Percentiles rank a stretch among this genome's conserved stretches.
Evolutionary conservation across 2,113 vertebrate species (phyloP).

Genomic region (Mirounga angustirostris): DNA sequence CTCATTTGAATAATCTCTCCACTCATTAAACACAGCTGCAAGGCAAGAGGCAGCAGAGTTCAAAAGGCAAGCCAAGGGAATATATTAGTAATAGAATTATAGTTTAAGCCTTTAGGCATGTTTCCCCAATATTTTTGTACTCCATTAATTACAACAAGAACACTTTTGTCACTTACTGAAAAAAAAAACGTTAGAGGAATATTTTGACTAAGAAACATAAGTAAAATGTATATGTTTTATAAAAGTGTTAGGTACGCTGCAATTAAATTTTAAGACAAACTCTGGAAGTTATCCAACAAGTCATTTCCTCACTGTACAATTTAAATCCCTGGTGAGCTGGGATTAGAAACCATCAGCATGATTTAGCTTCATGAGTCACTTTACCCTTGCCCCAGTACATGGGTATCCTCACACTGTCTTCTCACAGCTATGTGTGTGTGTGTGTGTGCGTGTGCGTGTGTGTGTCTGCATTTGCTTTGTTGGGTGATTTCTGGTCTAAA

Average conservation of each 20-base stretch:
- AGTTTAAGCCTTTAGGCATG: slow-evolving; percentile 84
- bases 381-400: not conserved
- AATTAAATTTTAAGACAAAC: slow-evolving; percentile 77
- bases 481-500: slow-evolving; percentile 24
- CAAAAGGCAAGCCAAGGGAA: slow-evolving; percentile 89
- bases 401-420: not conserved
- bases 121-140: slow-evolving; percentile 83
- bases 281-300: slow-evolving; percentile 73
- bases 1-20: slow-evolving; percentile 90
- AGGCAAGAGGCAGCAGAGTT: slow-evolving; percentile 87
- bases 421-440: not conserved
- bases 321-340: slow-evolving; percentile 67
- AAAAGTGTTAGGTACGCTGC: slow-evolving; percentile 73
- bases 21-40: slow-evolving; percentile 91
- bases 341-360: not conserved
- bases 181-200: slow-evolving; percentile 82
- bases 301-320: slow-evolving; percentile 66
- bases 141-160: slow-evolving; percentile 86
- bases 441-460: not conserved
- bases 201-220: slow-evolving; percentile 75
- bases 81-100: slow-evolving; percentile 89
- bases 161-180: slow-evolving; percentile 81
- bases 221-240: slow-evolving; percentile 77
- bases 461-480: not conserved
- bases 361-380: slow-evolving; percentile 53